phyloP scores from a whole-genome alignment of 2,888 invertebrate species.

The Volucella inanis region DNA sequence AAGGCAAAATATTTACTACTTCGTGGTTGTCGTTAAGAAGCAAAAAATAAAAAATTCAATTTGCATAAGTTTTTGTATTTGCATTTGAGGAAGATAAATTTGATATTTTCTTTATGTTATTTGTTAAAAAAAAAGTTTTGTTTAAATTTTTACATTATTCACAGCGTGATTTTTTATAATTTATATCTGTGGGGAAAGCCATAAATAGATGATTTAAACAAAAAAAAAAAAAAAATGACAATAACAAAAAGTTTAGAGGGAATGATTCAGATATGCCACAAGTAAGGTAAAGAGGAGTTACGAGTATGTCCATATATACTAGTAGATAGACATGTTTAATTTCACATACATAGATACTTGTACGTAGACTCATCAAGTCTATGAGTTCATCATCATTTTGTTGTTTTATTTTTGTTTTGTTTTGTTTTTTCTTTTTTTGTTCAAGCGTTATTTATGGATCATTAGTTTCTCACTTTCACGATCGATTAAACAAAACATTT shows the following conservation, averaged over 20 bases:
- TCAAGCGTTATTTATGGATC: conserved; percentile 8
- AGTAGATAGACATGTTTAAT: conserved; percentile 54
- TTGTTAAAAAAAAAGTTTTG: conserved; percentile 32
- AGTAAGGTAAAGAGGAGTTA: conserved; percentile 7
- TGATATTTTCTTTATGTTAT: conserved; percentile 16
- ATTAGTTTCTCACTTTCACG: conserved; percentile 52
- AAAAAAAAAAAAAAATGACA: conserved; percentile 15
- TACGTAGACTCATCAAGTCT: conserved; percentile 26
- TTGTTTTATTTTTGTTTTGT: conserved; percentile 35
- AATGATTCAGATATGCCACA: conserved; percentile 43
- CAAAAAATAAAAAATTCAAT: conserved; percentile 19
- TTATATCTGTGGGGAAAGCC: conserved; percentile 69
- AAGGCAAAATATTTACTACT: conserved; percentile 3
- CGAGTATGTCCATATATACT: conserved; percentile 19
- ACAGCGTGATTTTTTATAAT: conserved; percentile 46
- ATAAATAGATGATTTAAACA: conserved; percentile 12
- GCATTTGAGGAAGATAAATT: conserved; percentile 46
- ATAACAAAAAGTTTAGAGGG: conserved; percentile 7
- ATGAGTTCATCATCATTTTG: conserved; percentile 66
- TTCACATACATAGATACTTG: conserved; percentile 24
- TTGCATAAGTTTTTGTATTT: conserved; percentile 49
- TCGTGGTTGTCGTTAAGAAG: conserved; percentile 28
- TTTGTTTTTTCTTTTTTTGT: conserved; percentile 24
- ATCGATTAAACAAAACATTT: conserved; percentile 40
- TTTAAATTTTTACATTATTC: conserved; percentile 15